Base-by-base conservation (phyloP, 35 echinoderm and acorn worm genomes). In the Acanthaster planci region DNA sequence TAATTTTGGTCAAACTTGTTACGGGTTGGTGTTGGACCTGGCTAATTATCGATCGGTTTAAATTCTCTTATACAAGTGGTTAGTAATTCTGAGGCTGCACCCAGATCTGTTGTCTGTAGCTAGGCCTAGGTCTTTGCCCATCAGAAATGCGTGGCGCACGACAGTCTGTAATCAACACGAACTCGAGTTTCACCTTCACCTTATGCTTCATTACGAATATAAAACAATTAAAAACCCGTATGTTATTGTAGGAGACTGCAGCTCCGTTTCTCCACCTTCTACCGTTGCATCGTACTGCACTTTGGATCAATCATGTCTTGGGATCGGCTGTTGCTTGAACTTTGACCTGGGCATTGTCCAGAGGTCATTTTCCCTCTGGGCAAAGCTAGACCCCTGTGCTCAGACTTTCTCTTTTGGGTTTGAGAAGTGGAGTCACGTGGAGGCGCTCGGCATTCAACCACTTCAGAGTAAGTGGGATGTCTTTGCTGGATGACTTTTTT, bases 331-430 rank as follows among this genome's bases (percentile, higher is more conserved):
- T 16, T 83, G 81, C 32, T 37, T 83, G 12, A 37, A 54, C 18
- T 14, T 57, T 17, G 55, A 64, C 54, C 9, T 83, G 17, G 81
- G 81, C 14, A 51, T 35, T 1, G 29, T 36, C 5, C 34, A 35
- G n/a, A 51, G 35, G 17, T 36, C 31, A 7, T 64, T 83, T 35
- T 32, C 51, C 8, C 35, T 38, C 0, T 83, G 81, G 81, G 34
- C 59, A 53, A 83, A 34, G 26, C 2, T 83, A 14, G 81, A 83
- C 22, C 53, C 53, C 7, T 83, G 81, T 21, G 81, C n/a, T n/a
- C n/a, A 18, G 29, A 83, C 81, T 37, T 54, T 39, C 7, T 32
- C 27, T 12, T 35, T 83, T 15, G 81, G 81, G 27, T 83, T 83
- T 83, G 81, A 83, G 22, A 64, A 83, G 0, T 83, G 81, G 81